Conservation (phyloP, 2,113 vertebrate genomes). For the Mastomys coucha region DNA sequence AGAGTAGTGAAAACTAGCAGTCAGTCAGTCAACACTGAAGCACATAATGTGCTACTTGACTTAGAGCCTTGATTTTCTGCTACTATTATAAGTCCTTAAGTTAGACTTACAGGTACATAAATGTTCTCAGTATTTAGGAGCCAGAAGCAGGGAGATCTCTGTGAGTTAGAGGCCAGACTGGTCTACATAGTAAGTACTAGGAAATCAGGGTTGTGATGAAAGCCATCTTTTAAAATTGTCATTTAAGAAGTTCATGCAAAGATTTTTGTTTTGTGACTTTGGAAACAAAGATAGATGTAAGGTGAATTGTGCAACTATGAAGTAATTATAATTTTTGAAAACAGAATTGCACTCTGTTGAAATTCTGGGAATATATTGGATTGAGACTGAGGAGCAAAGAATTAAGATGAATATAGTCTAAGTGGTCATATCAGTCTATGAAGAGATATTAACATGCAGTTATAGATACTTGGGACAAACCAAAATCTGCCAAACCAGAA, state of each 20-base stretch:
- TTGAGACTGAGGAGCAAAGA: neutral
- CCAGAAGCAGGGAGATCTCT: no score
- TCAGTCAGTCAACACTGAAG: neutral
- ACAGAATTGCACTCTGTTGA: neutral
- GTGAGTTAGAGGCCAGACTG: no score
- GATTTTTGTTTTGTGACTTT: constrained; percentile 27
- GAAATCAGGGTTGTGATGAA: neutral
- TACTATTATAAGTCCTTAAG: neutral
- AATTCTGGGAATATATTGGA: neutral
- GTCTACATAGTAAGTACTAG: neutral
- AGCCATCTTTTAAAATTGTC: neutral
- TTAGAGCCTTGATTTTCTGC: neutral
- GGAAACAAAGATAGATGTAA: neutral
- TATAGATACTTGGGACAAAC: neutral
- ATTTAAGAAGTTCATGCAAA: neutral
- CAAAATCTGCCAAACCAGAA: neutral
- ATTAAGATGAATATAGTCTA: neutral
- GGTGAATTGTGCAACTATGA: neutral
- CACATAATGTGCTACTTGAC: neutral
- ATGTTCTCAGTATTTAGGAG: neutral
- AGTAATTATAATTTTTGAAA: constrained; percentile 10
- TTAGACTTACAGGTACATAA: neutral
- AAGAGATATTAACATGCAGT: neutral
- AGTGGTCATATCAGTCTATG: neutral
- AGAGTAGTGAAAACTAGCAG: neutral